These are phyloP conservation scores for Phalacrocorax aristotelis DNA, from an alignment of 2,113 vertebrate species.

Conservation along the genomic window DNA sequence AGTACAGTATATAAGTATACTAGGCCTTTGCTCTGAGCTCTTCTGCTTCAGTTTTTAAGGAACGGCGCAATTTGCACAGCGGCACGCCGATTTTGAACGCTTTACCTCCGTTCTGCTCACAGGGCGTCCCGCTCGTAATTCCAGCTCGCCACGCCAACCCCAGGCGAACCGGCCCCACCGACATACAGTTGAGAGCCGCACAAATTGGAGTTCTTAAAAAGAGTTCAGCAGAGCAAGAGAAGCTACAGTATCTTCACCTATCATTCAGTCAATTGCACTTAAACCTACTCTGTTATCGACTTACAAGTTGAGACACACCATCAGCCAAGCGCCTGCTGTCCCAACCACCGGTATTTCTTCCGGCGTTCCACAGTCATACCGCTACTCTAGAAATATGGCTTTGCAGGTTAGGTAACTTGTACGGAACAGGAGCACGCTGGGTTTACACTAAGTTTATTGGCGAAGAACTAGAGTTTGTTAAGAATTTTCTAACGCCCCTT, in stretches of 20 bases:
- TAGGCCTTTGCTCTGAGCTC: slow-evolving; percentile 24
- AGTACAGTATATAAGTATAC: slow-evolving; percentile 45
- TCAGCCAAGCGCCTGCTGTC: background rate
- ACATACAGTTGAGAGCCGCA: background rate
- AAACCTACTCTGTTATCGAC: slow-evolving; percentile 42
- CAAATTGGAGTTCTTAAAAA: slow-evolving; percentile 80
- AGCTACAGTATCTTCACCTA: slow-evolving; percentile 72
- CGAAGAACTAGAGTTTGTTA: background rate
- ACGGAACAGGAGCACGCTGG: background rate
- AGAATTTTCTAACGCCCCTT: background rate
- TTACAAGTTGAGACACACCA: background rate
- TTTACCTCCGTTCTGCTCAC: background rate
- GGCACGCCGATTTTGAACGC: background rate
- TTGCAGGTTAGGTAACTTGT: background rate
- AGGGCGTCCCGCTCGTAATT: background rate
- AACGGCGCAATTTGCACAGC: slow-evolving; percentile 56
- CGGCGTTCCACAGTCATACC: background rate
- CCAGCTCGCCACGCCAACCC: background rate
- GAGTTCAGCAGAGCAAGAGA: slow-evolving; percentile 75
- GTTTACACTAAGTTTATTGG: background rate
- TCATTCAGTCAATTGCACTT: slow-evolving; percentile 83
- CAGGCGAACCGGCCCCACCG: background rate
- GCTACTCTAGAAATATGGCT: slow-evolving; percentile 67
- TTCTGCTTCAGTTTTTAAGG: slow-evolving; percentile 63
- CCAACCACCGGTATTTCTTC: background rate